Percentiles rank a stretch among this genome's conserved stretches.
Conservation (phyloP, 2,113 vertebrate genomes). For the Copsychus sechellarum region DNA sequence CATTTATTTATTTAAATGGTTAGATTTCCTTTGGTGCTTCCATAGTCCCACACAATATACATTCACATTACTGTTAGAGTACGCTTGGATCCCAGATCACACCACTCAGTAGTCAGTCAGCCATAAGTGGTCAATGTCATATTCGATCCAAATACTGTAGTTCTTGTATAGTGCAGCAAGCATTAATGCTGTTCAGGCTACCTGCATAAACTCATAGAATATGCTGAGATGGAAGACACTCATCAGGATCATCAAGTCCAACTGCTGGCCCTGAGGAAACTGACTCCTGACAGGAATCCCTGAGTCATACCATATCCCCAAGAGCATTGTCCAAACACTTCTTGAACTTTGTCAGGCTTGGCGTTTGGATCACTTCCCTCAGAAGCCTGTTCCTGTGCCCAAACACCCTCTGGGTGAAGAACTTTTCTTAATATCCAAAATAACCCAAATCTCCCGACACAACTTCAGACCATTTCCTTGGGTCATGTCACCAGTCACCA, state of each 20-base stretch:
- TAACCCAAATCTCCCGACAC: too few relatives aligned
- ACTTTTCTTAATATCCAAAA: neutral
- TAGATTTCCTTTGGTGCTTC: neutral
- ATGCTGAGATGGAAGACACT: neutral
- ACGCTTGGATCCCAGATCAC: neutral
- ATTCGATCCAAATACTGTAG: neutral
- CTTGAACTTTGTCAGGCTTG: neutral
- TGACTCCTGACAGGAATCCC: neutral
- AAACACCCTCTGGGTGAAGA: accelerated
- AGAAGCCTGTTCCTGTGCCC: neutral
- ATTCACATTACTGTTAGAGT: neutral
- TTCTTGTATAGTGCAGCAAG: neutral
- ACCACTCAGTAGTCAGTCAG: neutral
- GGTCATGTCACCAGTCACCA: neutral
- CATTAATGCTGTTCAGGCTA: neutral
- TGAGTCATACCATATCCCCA: accelerated
- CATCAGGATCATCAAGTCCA: neutral
- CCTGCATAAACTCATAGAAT: neutral
- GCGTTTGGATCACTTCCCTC: neutral
- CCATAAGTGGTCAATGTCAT: neutral
- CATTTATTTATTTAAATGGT: neutral
- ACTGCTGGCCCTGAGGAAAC: neutral
- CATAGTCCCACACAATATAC: neutral
- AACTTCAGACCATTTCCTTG: neutral
- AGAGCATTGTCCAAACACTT: neutral